A percentile compares a stretch with the other conserved stretches of the same genome.
These are phyloP conservation scores for Drosophila parthenogenetica DNA, from an alignment of 2,888 invertebrate genomes.

Conservation along the genomic window DNA sequence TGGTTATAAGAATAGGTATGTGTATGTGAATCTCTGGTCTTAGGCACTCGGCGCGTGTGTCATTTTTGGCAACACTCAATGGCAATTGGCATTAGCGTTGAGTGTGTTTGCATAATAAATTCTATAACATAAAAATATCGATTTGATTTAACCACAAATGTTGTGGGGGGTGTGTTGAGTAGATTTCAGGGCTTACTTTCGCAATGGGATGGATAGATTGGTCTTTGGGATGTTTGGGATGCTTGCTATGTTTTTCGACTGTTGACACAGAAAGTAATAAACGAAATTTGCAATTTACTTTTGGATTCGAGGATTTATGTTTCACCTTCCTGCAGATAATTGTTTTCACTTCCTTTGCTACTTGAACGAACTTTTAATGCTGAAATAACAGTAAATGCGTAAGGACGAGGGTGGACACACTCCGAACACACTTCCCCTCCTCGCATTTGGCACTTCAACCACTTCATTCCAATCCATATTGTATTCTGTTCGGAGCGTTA, in stretches of 20 bases:
- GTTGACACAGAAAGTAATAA: constrained; percentile 73
- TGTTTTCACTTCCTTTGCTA: constrained; percentile 80
- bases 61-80: constrained; percentile 61
- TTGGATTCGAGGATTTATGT: constrained; percentile 80
- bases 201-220: too few species aligned
- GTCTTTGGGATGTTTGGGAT: constrained; percentile 1
- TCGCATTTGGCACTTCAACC: neutral
- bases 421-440: neutral
- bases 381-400: constrained; percentile 74
- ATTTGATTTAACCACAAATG: constrained; percentile 80
- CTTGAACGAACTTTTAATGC: constrained; percentile 81
- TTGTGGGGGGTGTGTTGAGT: constrained; percentile 28
- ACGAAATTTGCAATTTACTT: constrained; percentile 82
- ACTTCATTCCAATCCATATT: constrained; percentile 16
- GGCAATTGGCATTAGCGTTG: constrained; percentile 66
- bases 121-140: constrained; percentile 82
- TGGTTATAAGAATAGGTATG: neutral
- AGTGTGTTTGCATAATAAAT: constrained; percentile 81
- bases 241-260: constrained; percentile 13
- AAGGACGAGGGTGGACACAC: constrained; percentile 18
- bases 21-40: constrained; percentile 6
- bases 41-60: constrained; percentile 23
- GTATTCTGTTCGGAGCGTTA: constrained; percentile 44
- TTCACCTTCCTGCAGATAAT: constrained; percentile 83
- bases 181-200: neutral